phyloP scores from a whole-genome alignment of 2,113 vertebrate species.

The Gobius niger region DNA sequence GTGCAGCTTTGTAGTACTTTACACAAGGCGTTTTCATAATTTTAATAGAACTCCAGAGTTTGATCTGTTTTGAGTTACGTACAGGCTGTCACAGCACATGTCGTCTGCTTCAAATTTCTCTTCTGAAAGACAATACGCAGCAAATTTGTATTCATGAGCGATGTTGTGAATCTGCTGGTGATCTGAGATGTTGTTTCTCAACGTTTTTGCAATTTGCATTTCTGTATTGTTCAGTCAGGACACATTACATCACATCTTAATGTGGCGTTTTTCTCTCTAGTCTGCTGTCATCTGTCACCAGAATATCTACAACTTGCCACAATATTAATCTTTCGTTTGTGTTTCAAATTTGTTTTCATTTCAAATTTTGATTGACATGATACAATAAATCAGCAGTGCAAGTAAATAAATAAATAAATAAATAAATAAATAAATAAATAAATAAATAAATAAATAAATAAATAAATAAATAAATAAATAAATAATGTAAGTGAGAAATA shows the following conservation, averaged over 20 bases:
- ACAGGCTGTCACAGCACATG: not conserved
- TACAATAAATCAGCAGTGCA: too few species aligned
- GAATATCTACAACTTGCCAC: too few species aligned
- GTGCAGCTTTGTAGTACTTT: not conserved
- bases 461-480: too few species aligned
- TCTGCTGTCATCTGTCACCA: not conserved
- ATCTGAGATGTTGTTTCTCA: slow-evolving; percentile 4
- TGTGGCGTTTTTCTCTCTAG: not conserved
- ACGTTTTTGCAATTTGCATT: slow-evolving; percentile 5
- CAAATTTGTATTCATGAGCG: slow-evolving; percentile 5
- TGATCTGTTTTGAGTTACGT: too few species aligned
- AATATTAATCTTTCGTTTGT: too few species aligned
- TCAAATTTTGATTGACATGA: too few species aligned
- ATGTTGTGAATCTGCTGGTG: not conserved
- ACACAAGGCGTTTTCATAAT: not conserved
- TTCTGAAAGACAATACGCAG: slow-evolving; percentile 2
- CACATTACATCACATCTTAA: not conserved
- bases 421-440: too few species aligned
- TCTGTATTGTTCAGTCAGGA: slow-evolving; percentile 10
- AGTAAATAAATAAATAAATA: too few species aligned
- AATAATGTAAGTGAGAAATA: too few species aligned
- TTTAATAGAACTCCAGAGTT: not conserved
- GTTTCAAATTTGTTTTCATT: too few species aligned
- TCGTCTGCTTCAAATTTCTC: not conserved
- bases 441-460: too few species aligned